Evolutionary conservation across 2,113 vertebrate genomes (phyloP).

Genomic region (Diphyllodes magnificus): DNA sequence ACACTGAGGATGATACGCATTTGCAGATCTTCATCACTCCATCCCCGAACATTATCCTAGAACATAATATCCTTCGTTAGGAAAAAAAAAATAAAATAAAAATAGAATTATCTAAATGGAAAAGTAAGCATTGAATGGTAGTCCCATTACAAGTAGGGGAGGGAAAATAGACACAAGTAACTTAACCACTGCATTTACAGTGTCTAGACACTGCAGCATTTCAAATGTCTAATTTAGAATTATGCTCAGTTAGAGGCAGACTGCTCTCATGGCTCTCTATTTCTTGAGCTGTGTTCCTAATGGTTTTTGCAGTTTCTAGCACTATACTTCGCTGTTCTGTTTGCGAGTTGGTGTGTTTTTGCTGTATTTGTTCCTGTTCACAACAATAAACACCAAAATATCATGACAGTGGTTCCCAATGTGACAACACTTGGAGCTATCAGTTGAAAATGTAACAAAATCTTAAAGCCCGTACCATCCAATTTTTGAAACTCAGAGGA

Average conservation of each 20-base stretch:
- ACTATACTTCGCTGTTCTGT: neutral
- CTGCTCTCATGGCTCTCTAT: neutral
- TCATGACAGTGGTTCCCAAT: neutral
- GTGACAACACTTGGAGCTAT: neutral
- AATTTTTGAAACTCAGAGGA: neutral
- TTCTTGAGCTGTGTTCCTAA: neutral
- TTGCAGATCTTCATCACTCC: neutral
- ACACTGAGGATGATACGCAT: fast-evolving
- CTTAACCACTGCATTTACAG: neutral
- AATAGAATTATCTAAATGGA: neutral
- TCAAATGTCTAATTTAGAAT: neutral
- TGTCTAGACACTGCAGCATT: neutral
- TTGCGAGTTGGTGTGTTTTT: neutral
- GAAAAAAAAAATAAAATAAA: neutral
- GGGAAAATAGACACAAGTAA: neutral
- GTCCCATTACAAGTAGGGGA: neutral
- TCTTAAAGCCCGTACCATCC: neutral
- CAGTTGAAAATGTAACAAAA: neutral
- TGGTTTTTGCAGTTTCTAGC: neutral
- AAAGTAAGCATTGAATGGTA: neutral
- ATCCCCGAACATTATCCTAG: neutral
- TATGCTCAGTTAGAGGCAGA: neutral
- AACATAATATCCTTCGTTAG: neutral
- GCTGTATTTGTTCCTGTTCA: neutral
- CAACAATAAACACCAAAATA: neutral